Percentiles rank a stretch among this genome's conserved stretches.
phyloP scores from a whole-genome alignment of 1,140 invertebrate genomes.

The Solenopsis fugax region DNA sequence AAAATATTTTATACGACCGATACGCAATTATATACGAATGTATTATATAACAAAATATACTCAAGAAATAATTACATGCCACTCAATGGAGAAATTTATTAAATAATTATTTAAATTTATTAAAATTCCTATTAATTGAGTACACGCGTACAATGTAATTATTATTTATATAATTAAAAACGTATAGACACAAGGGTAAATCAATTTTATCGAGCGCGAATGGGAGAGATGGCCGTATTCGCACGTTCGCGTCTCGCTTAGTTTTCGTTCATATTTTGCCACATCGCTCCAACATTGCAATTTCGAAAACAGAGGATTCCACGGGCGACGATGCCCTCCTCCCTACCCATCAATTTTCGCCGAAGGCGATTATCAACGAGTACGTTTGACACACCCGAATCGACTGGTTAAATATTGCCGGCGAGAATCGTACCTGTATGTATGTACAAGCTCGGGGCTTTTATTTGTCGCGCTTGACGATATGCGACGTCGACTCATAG shows the following conservation, averaged over 20 bases:
- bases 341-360: conserved; percentile 44
- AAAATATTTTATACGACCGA: conserved; percentile 11
- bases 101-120: conserved; percentile 42
- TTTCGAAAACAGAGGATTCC: conserved; percentile 39
- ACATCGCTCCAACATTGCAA: background rate
- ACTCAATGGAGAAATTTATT: conserved; percentile 31
- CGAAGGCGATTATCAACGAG: conserved; percentile 64
- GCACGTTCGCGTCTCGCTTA: background rate
- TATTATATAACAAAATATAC: conserved; percentile 23
- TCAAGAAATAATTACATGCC: conserved; percentile 8
- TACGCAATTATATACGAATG: background rate
- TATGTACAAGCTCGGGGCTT: conserved; percentile 15
- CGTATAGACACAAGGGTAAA: background rate
- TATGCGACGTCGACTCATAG: conserved; percentile 28
- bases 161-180: conserved; percentile 29
- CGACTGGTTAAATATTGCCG: conserved; percentile 63
- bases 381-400: conserved; percentile 52
- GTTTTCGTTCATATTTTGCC: conserved; percentile 32
- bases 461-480: conserved; percentile 53
- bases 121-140: conserved; percentile 15
- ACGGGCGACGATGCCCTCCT: conserved; percentile 16
- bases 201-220: background rate
- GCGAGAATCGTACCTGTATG: conserved; percentile 15
- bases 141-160: background rate
- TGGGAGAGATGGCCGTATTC: background rate